Percentiles rank a stretch among this genome's conserved stretches.
These are phyloP conservation scores for Cairina moschata DNA, from an alignment of 2,113 vertebrate species.

Conservation along the genomic window DNA sequence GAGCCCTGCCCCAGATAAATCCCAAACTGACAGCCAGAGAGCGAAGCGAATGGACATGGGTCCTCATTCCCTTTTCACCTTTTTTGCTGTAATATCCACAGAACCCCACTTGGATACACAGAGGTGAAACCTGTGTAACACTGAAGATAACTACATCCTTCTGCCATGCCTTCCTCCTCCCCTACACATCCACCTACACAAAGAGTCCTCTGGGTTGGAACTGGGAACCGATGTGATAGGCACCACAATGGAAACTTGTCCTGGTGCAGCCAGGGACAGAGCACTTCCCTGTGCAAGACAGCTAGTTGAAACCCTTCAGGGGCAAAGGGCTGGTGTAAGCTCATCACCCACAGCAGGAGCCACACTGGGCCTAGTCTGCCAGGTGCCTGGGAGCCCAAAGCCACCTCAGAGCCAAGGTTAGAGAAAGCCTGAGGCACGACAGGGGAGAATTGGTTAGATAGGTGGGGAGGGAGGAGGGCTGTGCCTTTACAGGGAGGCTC, in stretches of 20 bases:
- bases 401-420: neutral
- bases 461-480: neutral
- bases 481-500: neutral
- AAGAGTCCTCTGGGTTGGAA: neutral
- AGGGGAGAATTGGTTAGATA: neutral
- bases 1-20: neutral
- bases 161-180: neutral
- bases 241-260: neutral
- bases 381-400: neutral
- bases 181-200: neutral
- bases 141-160: neutral
- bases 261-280: neutral
- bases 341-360: neutral
- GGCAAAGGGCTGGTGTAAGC: neutral
- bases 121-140: neutral
- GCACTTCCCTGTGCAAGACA: neutral
- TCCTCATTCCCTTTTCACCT: neutral
- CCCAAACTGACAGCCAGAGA: neutral
- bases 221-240: neutral
- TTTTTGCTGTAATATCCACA: neutral
- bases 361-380: fast-evolving
- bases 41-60: neutral
- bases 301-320: neutral
- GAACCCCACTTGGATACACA: neutral
- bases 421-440: neutral